Conservation (phyloP, 1,140 invertebrate genomes). For the Drosophila mojavensis region DNA sequence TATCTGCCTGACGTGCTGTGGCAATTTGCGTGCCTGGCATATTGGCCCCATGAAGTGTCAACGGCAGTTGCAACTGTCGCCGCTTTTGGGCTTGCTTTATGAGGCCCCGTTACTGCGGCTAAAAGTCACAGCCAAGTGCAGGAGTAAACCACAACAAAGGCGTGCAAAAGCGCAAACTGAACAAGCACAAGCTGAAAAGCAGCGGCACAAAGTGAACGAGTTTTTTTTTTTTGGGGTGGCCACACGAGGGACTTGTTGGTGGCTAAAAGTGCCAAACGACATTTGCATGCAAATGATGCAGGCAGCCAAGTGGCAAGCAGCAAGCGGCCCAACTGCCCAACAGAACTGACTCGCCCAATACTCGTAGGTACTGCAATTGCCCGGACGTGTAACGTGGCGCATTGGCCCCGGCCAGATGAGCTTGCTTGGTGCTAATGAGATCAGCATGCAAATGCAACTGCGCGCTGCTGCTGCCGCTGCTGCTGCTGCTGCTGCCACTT, state of each 20-base stretch:
- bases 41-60: constrained; percentile 77
- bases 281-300: constrained; percentile 82
- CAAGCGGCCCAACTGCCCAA: constrained; percentile 10
- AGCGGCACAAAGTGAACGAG: constrained; percentile 24
- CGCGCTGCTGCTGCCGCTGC: background rate
- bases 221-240: background rate
- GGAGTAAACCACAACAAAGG: constrained; percentile 77
- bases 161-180: constrained; percentile 71
- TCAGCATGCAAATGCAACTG: constrained; percentile 69
- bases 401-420: constrained; percentile 55
- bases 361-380: constrained; percentile 30
- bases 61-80: constrained; percentile 70
- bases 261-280: constrained; percentile 71
- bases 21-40: constrained; percentile 62
- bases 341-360: constrained; percentile 15
- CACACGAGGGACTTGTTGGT: constrained; percentile 3
- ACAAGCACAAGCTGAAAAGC: constrained; percentile 42
- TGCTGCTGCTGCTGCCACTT: constrained; percentile 1
- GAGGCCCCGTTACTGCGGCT: constrained; percentile 44
- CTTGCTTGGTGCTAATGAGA: constrained; percentile 80
- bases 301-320: constrained; percentile 43
- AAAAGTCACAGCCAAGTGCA: constrained; percentile 63
- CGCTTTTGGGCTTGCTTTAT: constrained; percentile 66
- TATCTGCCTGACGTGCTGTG: background rate
- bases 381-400: constrained; percentile 18